Conservation (phyloP, 1,140 invertebrate genomes). For the Araneus ventricosus region DNA sequence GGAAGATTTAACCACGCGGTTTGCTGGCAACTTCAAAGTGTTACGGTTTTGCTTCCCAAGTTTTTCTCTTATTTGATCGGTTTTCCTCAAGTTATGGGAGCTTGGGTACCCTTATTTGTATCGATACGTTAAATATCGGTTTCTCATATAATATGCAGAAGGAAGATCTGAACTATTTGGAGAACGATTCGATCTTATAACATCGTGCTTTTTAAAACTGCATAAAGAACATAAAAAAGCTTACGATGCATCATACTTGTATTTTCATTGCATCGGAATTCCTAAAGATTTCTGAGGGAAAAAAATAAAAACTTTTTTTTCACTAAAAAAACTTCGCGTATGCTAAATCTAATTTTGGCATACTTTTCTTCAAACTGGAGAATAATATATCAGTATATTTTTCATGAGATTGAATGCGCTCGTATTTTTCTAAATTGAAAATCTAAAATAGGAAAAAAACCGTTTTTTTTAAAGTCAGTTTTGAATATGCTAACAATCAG, state of each 20-base stretch:
- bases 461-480: no score
- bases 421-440: no score
- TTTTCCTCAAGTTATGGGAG: not conserved
- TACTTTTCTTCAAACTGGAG: no score
- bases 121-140: not conserved
- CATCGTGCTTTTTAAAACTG: not conserved
- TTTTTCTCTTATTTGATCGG: not conserved
- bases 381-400: no score
- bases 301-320: not conserved
- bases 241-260: not conserved
- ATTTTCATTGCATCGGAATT: not conserved
- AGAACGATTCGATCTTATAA: not conserved
- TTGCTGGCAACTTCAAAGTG: constrained; percentile 1
- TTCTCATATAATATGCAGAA: not conserved
- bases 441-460: no score
- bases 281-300: not conserved
- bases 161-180: not conserved
- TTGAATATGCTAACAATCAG: no score
- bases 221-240: not conserved
- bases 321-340: not conserved
- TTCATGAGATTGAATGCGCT: no score
- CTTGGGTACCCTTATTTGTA: not conserved
- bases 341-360: not conserved
- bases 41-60: not conserved
- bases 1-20: not conserved